Percentiles rank a stretch among this genome's conserved stretches.
Evolutionary conservation across 2,797 vertebrate genomes (phyloP).

Genomic region (Paramormyrops hopkinsi): DNA sequence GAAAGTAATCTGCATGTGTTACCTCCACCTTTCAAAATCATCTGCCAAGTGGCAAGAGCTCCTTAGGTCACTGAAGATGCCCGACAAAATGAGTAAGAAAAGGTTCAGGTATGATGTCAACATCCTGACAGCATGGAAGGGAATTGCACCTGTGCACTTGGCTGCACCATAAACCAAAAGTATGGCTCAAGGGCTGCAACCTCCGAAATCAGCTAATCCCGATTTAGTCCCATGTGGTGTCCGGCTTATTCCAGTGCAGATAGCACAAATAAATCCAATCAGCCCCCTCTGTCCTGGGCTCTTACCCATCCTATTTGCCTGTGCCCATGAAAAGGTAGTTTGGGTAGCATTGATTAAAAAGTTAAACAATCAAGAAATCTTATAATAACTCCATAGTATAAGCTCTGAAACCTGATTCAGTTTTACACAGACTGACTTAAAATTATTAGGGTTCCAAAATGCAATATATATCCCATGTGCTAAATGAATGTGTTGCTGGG

Average conservation of each 20-base stretch:
- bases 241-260: not conserved
- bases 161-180: not conserved
- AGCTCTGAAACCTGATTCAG: not conserved
- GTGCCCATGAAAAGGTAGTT: not conserved
- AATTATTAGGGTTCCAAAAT: not conserved
- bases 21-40: not conserved
- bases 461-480: not conserved
- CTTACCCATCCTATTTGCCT: not conserved
- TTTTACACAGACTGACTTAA: not conserved
- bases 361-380: not conserved
- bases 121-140: not conserved
- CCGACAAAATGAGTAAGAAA: not conserved
- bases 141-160: conserved; percentile 2
- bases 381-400: not conserved
- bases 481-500: not conserved
- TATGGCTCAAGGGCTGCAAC: not conserved
- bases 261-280: not conserved
- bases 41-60: not conserved
- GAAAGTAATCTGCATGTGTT: not conserved
- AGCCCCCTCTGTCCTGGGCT: not conserved
- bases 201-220: not conserved
- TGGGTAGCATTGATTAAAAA: not conserved
- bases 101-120: not conserved
- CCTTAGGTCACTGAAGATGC: not conserved
- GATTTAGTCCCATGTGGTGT: not conserved